Percentiles rank a stretch among this genome's conserved stretches.
Conservation (phyloP, 2,888 invertebrate species). For the Acanthosepion pharaonis region DNA sequence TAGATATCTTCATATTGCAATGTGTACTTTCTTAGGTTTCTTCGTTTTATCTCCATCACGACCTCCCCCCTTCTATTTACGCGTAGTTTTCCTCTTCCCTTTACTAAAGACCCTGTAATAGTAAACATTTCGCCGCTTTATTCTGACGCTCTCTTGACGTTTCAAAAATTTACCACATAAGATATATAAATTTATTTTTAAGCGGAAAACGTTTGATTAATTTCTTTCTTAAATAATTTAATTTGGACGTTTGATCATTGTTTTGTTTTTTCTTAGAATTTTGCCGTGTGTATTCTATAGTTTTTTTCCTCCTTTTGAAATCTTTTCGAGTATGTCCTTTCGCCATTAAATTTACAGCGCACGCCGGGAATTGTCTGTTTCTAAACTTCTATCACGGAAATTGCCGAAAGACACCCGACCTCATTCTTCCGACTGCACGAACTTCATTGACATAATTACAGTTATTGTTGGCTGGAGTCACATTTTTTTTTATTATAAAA, state of each 20-base stretch:
- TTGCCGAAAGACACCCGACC: background rate
- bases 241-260: background rate
- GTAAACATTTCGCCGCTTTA: no score
- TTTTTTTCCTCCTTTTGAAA: background rate
- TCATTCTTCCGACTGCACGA: background rate
- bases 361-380: background rate
- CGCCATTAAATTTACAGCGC: background rate
- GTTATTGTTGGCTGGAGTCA: background rate
- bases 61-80: no score
- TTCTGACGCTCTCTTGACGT: background rate
- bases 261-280: background rate
- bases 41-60: no score
- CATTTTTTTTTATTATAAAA: background rate
- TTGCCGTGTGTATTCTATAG: background rate
- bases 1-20: no score
- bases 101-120: no score
- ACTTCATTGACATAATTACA: background rate
- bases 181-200: background rate
- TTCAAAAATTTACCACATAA: background rate
- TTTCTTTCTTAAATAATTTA: background rate
- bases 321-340: background rate
- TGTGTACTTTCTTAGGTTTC: no score
- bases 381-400: background rate
- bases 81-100: no score
- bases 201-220: background rate